Evolutionary conservation across 2,888 invertebrate species (phyloP), one percentile per base, ranked within the genome.

Genomic region (Loripinus fragilis): DNA sequence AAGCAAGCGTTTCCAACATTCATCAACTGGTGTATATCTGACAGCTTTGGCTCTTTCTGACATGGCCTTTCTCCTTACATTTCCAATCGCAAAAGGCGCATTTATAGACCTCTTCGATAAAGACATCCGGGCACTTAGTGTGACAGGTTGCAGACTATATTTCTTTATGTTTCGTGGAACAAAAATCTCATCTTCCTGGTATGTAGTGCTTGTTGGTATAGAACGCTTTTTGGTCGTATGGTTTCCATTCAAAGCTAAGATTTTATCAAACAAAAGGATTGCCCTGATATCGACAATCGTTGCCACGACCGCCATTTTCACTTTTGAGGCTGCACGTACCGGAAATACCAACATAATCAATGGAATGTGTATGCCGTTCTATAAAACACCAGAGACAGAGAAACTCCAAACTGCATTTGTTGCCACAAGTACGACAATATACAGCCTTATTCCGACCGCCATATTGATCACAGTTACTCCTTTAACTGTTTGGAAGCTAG

Each of bases 151-250:
- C 55, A 81, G 86, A 65, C 7, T 76, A 1, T 88, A 85, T 73
- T 87, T 86, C 74, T 85, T 74, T 64, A 28, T 80, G n/a, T 85
- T 74, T 50, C 71, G 84, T 17, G 77, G 78, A 8, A 75, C 85
- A 7, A 88, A 88, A 66, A 84, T 87, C 33, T 76, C 76, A 25
- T 86, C 86, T 10, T 85, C 87, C 5, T 87, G 88, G 87, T 76
- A 86, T 20, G 83, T 88, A 1, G 85, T 87, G 0, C 42, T 80
- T 20, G 80, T 88, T 38, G 74, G 83, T 41, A 68, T 86, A 2
- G 87, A 88, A 55, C 74, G 88, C 10, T 87, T 88, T 48, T 65
- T 86, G 17, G 86, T 86, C 12, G 78, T 87, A 1, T 86, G 86
- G 84, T 74, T 86, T n/a, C 87, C 86, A 2, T 33, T 85, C 8